Conservation (phyloP, 2,113 vertebrate species). For the Artemisiospiza belli region DNA sequence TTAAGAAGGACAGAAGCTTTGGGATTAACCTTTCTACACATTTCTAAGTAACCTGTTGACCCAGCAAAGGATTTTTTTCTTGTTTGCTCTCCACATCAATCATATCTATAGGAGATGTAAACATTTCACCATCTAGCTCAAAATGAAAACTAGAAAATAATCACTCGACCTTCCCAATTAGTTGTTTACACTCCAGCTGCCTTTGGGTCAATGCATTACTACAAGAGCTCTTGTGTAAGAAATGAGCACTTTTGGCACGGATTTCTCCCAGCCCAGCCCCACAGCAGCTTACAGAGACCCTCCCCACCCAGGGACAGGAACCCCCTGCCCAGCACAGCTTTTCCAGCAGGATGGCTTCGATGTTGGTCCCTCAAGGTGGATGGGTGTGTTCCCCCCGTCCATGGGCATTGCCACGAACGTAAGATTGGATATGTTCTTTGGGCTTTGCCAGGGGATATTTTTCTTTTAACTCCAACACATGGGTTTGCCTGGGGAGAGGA, state of each 20-base stretch:
- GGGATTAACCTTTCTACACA: slow-evolving; percentile 55
- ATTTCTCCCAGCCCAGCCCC: neutral
- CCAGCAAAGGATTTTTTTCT: slow-evolving; percentile 30
- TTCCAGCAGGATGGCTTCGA: neutral
- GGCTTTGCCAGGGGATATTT: neutral
- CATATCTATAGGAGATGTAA: slow-evolving; percentile 45
- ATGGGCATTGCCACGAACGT: neutral
- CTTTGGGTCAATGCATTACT: neutral
- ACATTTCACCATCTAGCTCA: slow-evolving; percentile 42
- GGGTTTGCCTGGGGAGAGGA: neutral
- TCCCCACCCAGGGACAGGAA: neutral
- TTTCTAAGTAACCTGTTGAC: slow-evolving; percentile 37
- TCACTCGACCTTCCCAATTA: slow-evolving; percentile 9
- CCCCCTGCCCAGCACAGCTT: neutral
- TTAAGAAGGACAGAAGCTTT: slow-evolving; percentile 38
- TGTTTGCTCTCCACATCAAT: slow-evolving; percentile 46
- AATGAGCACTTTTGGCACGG: neutral
- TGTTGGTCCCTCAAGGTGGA: neutral
- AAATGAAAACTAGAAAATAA: slow-evolving; percentile 61
- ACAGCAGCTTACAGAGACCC: neutral
- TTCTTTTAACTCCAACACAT: rapidly evolving
- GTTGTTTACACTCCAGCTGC: slow-evolving; percentile 41
- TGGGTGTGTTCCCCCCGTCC: no score
- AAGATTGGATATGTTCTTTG: neutral
- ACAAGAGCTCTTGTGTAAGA: slow-evolving; percentile 2